Conservation (phyloP, 2,888 invertebrate species). For the Oeneis ivallda region DNA sequence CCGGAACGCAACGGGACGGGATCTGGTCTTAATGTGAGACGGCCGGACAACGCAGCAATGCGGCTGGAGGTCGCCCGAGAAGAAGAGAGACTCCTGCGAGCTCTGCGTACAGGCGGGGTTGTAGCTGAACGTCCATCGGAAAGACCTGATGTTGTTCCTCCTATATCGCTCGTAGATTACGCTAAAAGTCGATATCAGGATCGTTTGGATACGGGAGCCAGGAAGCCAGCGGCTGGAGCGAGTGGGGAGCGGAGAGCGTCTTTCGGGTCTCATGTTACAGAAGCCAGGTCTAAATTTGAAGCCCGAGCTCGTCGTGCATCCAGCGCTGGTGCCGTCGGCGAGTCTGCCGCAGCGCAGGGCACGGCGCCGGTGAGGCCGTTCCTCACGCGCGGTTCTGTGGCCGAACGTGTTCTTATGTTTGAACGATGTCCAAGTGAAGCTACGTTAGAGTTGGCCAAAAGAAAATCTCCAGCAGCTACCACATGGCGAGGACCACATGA, state of each 20-base stretch:
- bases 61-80: slow-evolving; percentile 89
- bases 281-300: slow-evolving; percentile 76
- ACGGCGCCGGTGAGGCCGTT: slow-evolving; percentile 88
- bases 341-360: slow-evolving; percentile 60
- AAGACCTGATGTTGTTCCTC: slow-evolving; percentile 76
- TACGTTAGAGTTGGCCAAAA: slow-evolving; percentile 84
- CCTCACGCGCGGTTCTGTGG: slow-evolving; percentile 93
- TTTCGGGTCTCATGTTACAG: slow-evolving; percentile 75
- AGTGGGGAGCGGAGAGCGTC: slow-evolving; percentile 71
- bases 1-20: slow-evolving; percentile 74
- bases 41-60: slow-evolving; percentile 78
- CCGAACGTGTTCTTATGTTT: slow-evolving; percentile 94
- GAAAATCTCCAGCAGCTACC: slow-evolving; percentile 80
- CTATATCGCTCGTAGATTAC: slow-evolving; percentile 83
- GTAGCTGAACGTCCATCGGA: slow-evolving; percentile 73
- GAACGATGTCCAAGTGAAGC: slow-evolving; percentile 93
- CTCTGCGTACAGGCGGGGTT: slow-evolving; percentile 86
- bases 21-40: slow-evolving; percentile 64
- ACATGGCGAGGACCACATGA: slow-evolving; percentile 81
- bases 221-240: slow-evolving; percentile 72
- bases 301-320: slow-evolving; percentile 77
- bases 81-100: slow-evolving; percentile 89
- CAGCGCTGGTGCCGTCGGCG: slow-evolving; percentile 68
- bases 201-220: slow-evolving; percentile 76
- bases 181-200: slow-evolving; percentile 85